Evolutionary conservation across 2,797 vertebrate species (phyloP).

Genomic region (Lates japonicus): DNA sequence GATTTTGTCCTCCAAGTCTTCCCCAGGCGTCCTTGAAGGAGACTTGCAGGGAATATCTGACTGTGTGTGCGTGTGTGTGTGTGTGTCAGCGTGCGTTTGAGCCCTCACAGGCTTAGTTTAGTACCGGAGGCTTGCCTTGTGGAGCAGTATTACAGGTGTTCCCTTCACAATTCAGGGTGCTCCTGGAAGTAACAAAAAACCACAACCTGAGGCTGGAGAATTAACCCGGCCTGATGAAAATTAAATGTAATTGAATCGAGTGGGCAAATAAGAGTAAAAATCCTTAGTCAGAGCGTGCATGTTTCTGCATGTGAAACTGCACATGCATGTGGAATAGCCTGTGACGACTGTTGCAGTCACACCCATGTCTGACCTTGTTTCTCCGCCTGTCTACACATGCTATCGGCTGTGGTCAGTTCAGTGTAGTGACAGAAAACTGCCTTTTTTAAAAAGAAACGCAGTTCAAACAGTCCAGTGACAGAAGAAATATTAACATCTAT

Average conservation of each 20-base stretch:
- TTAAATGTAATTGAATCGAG: slow-evolving; percentile 64
- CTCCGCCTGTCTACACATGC: slow-evolving; percentile 72
- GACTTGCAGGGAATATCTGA: slow-evolving; percentile 80
- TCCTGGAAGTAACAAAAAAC: slow-evolving; percentile 61
- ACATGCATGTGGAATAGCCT: slow-evolving; percentile 47
- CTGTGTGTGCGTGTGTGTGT: slow-evolving; percentile 39
- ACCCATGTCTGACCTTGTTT: slow-evolving; percentile 80
- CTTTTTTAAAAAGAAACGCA: slow-evolving; percentile 6
- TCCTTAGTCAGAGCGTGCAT: slow-evolving; percentile 53
- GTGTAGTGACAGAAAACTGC: slow-evolving; percentile 52
- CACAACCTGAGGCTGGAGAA: slow-evolving; percentile 53
- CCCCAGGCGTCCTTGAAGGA: slow-evolving; percentile 84
- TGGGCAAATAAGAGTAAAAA: slow-evolving; percentile 49
- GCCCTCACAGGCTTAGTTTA: slow-evolving; percentile 68
- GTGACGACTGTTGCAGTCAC: slow-evolving; percentile 67
- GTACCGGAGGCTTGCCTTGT: slow-evolving; percentile 71
- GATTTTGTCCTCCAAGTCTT: slow-evolving; percentile 85
- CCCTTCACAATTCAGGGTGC: slow-evolving; percentile 63
- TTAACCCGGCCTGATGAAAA: slow-evolving; percentile 57
- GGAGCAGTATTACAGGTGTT: slow-evolving; percentile 78
- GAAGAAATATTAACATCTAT: not conserved
- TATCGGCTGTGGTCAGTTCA: slow-evolving; percentile 62
- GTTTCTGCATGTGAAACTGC: slow-evolving; percentile 21
- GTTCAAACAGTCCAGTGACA: slow-evolving; percentile 10
- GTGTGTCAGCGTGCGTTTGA: slow-evolving; percentile 57